A percentile compares a stretch with the other conserved stretches of the same genome.
Evolutionary conservation across 2,113 vertebrate species (phyloP).

Genomic region (Trinectes maculatus): DNA sequence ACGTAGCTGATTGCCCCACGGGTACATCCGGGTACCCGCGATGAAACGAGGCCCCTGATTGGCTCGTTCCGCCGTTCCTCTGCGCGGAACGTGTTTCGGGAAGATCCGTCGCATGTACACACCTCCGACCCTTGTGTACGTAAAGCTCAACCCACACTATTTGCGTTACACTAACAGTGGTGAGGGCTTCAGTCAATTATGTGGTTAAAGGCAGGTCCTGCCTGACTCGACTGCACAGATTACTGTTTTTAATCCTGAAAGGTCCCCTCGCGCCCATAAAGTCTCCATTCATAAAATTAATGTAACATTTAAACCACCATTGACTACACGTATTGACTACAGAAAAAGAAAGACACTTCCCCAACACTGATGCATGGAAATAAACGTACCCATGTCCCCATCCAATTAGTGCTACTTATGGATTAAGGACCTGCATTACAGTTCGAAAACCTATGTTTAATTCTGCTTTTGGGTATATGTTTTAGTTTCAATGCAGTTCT

Average conservation of each 20-base stretch:
- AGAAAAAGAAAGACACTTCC: not conserved
- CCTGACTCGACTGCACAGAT: not conserved
- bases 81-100: conserved; percentile 51
- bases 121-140: conserved; percentile 62
- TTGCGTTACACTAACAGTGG: not conserved
- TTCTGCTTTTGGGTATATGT: not conserved
- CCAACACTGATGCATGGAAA: not conserved
- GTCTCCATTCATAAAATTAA: too few species aligned
- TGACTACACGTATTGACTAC: too few species aligned
- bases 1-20: conserved; percentile 84
- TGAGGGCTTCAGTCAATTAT: not conserved
- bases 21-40: conserved; percentile 84
- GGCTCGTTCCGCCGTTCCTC: conserved; percentile 36
- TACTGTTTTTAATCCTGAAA: too few species aligned
- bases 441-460: not conserved
- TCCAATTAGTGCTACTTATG: not conserved
- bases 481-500: not conserved
- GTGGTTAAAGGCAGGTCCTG: not conserved
- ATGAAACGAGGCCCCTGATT: conserved; percentile 65
- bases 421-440: not conserved
- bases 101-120: conserved; percentile 62
- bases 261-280: not conserved
- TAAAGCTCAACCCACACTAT: conserved; percentile 21
- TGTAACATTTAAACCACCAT: not conserved
- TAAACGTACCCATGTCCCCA: not conserved